Evolutionary conservation across 2,113 vertebrate genomes (phyloP).

Genomic region (Muntiacus reevesi): DNA sequence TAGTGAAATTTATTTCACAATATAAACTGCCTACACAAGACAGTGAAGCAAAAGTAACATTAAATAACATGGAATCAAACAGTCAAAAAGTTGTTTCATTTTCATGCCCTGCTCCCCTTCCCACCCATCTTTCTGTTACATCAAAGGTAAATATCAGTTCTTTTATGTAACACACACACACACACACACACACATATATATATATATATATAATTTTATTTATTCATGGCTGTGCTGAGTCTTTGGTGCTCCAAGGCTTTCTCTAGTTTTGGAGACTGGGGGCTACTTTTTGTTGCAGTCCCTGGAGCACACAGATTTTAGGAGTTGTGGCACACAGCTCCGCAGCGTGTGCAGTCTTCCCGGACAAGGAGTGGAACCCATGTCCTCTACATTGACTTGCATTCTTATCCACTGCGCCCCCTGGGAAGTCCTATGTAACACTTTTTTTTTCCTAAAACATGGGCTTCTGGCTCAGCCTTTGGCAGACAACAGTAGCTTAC

Average conservation of each 20-base stretch:
- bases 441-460: background rate
- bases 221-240: background rate
- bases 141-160: background rate
- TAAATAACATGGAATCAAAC: background rate
- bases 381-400: background rate
- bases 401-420: background rate
- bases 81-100: background rate
- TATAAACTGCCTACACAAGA: background rate
- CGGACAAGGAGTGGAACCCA: background rate
- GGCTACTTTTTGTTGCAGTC: background rate
- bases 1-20: background rate
- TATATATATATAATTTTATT: background rate
- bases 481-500: background rate
- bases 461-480: background rate
- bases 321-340: background rate
- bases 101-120: background rate
- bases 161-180: background rate
- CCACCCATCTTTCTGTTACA: background rate
- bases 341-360: background rate
- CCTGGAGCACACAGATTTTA: background rate
- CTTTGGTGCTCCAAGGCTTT: background rate
- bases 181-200: too few relatives aligned
- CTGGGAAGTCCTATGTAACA: background rate
- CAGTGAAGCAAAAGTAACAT: conserved; percentile 5
- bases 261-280: background rate